Evolutionary conservation across 2,888 invertebrate species (phyloP).

Genomic region (Blastobasis adustella): DNA sequence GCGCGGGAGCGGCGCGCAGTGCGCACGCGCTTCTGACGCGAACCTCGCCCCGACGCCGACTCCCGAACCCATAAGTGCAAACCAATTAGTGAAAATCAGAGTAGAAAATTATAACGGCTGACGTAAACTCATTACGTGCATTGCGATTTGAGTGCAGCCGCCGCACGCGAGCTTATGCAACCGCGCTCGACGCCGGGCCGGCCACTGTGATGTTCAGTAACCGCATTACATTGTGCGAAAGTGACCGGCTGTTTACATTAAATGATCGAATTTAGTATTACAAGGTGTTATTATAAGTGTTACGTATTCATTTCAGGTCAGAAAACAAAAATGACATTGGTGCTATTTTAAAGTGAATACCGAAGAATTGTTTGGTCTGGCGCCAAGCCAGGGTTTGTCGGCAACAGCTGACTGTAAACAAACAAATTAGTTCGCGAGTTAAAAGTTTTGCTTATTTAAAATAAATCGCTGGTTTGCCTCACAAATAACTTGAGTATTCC

Average conservation of each 20-base stretch:
- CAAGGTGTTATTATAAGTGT: constrained; percentile 12
- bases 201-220: constrained; percentile 54
- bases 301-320: constrained; percentile 36
- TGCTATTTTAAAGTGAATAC: constrained; percentile 62
- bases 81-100: too few species aligned
- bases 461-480: constrained; percentile 16
- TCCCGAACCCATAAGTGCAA: too few species aligned
- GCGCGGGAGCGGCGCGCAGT: constrained; percentile 27
- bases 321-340: constrained; percentile 72
- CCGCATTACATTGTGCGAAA: constrained; percentile 43
- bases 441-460: constrained; percentile 29
- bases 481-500: constrained; percentile 24
- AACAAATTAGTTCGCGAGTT: constrained; percentile 49
- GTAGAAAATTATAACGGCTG: constrained; percentile 36
- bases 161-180: constrained; percentile 56
- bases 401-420: constrained; percentile 71
- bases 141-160: constrained; percentile 50
- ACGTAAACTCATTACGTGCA: constrained; percentile 47
- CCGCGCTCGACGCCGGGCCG: constrained; percentile 43
- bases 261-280: neutral
- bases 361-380: constrained; percentile 55
- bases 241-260: constrained; percentile 34
- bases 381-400: constrained; percentile 46
- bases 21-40: constrained; percentile 13
- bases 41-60: too few species aligned